A percentile compares a stretch with the other conserved stretches of the same genome.
Evolutionary conservation across 1,140 invertebrate genomes (phyloP).

Genomic region (Drosophila willistoni): DNA sequence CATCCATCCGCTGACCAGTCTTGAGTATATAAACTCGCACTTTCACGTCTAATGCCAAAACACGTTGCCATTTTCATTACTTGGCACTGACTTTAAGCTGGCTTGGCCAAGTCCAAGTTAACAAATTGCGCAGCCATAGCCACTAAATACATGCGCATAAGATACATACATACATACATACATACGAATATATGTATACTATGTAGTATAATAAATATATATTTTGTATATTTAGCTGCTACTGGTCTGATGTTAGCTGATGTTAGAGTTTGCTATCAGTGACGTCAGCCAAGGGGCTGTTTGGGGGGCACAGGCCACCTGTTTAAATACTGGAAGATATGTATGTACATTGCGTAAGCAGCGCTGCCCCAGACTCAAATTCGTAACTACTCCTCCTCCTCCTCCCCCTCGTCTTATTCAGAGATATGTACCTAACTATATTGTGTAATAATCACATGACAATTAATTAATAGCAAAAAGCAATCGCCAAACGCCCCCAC

Average conservation of each 20-base stretch:
- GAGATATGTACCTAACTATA: slow-evolving; percentile 30
- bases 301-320: slow-evolving; percentile 30
- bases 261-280: slow-evolving; percentile 47
- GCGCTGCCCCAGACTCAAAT: slow-evolving; percentile 44
- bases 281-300: slow-evolving; percentile 47
- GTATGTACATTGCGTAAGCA: slow-evolving; percentile 57
- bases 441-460: slow-evolving; percentile 72
- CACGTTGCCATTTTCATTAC: slow-evolving; percentile 80
- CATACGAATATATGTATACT: neutral
- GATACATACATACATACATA: neutral
- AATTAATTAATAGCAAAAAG: slow-evolving; percentile 69
- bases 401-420: slow-evolving; percentile 30
- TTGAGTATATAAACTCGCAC: slow-evolving; percentile 70
- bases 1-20: slow-evolving; percentile 29
- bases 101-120: slow-evolving; percentile 78
- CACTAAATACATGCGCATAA: slow-evolving; percentile 19
- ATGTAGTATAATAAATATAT: neutral
- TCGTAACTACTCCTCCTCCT: slow-evolving; percentile 19
- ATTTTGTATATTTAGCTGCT: slow-evolving; percentile 39
- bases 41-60: slow-evolving; percentile 82
- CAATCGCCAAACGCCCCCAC: slow-evolving; percentile 32
- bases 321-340: slow-evolving; percentile 29
- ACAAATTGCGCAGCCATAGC: slow-evolving; percentile 63
- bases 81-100: slow-evolving; percentile 78
- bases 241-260: neutral